Evolutionary conservation across 1,140 invertebrate species (phyloP).

Genomic region (Drosophila truncata): DNA sequence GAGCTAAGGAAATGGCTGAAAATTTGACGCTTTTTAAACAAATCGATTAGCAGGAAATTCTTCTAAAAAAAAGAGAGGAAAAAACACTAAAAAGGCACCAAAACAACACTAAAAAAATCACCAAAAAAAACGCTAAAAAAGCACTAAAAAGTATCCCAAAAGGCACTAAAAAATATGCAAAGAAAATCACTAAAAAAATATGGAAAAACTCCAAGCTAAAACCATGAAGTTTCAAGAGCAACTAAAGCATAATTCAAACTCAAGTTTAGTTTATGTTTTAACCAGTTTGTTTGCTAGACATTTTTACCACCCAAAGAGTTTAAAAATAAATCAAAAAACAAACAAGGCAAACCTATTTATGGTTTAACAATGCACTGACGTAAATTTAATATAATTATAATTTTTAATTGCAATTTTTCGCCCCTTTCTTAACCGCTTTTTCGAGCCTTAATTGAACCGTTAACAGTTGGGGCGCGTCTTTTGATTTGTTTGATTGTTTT

Average conservation of each 20-base stretch:
- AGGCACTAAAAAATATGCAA: no score
- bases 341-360: conserved; percentile 12
- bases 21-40: conserved; percentile 13
- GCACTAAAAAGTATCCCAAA: no score
- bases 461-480: conserved; percentile 65
- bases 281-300: not conserved
- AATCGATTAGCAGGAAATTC: conserved; percentile 7
- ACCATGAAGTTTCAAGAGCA: not conserved
- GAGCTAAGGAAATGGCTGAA: conserved; percentile 1
- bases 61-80: not conserved
- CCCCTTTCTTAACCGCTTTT: not conserved
- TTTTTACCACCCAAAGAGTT: not conserved
- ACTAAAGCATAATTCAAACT: conserved; percentile 7
- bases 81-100: no score
- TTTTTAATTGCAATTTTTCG: conserved; percentile 19
- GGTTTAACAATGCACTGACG: conserved; percentile 36
- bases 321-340: not conserved
- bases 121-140: no score
- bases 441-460: conserved; percentile 54
- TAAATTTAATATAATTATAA: conserved; percentile 22
- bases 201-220: not conserved
- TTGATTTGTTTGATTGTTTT: not conserved
- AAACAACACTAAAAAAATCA: no score
- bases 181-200: not conserved
- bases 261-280: not conserved